Conservation (phyloP, 2,113 vertebrate species). For the Regulus satrapa region DNA sequence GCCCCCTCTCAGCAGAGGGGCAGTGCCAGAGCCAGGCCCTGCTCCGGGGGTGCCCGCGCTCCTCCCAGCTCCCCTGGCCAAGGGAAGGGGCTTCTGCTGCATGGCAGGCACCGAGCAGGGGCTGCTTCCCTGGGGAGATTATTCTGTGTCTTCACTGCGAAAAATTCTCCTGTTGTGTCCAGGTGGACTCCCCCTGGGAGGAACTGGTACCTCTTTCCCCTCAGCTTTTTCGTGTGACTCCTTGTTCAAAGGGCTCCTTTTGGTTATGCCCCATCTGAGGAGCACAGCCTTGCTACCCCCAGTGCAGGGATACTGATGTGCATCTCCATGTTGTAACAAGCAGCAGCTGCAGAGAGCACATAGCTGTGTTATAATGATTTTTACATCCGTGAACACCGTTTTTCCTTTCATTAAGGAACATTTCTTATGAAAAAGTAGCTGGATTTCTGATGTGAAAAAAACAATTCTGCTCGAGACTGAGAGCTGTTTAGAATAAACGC, state of each 20-base stretch:
- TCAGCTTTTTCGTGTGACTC: not conserved
- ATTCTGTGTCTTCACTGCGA: not conserved
- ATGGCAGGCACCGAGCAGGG: not conserved
- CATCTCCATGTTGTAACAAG: not conserved
- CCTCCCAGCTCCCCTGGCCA: not conserved
- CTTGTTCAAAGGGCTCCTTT: not conserved
- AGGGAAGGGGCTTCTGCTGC: not conserved
- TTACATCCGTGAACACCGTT: not conserved
- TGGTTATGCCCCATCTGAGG: not conserved
- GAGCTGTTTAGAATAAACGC: constrained; percentile 46
- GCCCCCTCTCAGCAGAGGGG: not conserved
- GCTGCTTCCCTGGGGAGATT: not conserved
- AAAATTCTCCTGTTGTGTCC: not conserved
- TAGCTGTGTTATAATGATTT: not conserved
- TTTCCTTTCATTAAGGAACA: constrained; percentile 7
- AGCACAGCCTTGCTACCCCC: not conserved
- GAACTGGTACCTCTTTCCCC: not conserved
- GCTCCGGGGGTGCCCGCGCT: fast-evolving
- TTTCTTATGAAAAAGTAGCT: not conserved
- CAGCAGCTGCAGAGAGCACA: not conserved
- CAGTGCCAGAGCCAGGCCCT: not conserved
- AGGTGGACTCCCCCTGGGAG: not conserved
- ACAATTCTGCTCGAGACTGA: constrained; percentile 11
- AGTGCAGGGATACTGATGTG: not conserved
- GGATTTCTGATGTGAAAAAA: constrained; percentile 33